Conservation (phyloP, 2,888 invertebrate species). For the Microchrysa polita region DNA sequence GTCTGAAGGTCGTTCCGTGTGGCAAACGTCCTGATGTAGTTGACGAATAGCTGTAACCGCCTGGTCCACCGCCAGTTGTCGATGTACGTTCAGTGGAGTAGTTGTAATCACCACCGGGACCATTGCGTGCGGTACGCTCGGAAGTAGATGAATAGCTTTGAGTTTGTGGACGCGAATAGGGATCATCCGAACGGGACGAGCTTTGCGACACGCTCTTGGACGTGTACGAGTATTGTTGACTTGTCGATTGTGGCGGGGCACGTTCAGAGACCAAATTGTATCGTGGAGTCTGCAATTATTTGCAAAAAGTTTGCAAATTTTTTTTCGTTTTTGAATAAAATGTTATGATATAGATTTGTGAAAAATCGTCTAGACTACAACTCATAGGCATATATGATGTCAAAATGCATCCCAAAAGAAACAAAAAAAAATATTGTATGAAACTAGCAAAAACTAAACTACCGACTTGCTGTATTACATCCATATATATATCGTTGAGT, state of each 20-base stretch:
- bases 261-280: conserved; percentile 87
- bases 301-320: conserved; percentile 32
- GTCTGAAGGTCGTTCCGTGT: conserved; percentile 83
- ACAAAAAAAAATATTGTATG: conserved; percentile 22
- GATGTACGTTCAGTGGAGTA: conserved; percentile 80
- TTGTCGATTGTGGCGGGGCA: conserved; percentile 72
- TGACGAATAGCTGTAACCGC: conserved; percentile 86
- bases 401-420: neutral
- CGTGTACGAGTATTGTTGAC: conserved; percentile 87
- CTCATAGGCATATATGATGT: neutral
- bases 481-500: conserved; percentile 15
- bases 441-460: conserved; percentile 10
- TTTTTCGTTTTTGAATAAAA: conserved; percentile 19
- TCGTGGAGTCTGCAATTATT: conserved; percentile 82
- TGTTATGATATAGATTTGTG: neutral
- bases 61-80: conserved; percentile 77
- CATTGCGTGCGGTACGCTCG: conserved; percentile 75
- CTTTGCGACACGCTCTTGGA: conserved; percentile 64
- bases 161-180: conserved; percentile 70
- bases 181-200: conserved; percentile 66
- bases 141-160: conserved; percentile 73
- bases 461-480: conserved; percentile 48
- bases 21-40: conserved; percentile 82
- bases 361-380: conserved; percentile 2
- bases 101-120: conserved; percentile 77